Conservation (phyloP, 1,140 invertebrate species). For the Drosophila aff. region DNA sequence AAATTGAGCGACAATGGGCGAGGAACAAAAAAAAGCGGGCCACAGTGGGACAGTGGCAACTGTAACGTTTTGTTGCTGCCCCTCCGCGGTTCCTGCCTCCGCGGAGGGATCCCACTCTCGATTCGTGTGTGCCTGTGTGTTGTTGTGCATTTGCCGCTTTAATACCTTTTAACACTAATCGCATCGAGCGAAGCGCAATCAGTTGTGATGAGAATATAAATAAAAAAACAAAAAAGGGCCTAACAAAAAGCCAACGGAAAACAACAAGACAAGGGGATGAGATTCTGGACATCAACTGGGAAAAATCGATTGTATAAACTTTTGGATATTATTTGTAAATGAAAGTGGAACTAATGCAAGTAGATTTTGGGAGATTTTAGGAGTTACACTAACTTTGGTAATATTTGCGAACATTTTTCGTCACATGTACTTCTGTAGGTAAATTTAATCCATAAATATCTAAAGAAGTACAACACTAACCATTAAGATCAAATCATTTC, state of each 20-base stretch:
- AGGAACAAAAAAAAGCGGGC: conserved; percentile 62
- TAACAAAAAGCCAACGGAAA: conserved; percentile 53
- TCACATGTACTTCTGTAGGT: too few relatives aligned
- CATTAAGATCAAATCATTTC: too few relatives aligned
- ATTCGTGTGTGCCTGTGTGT: conserved; percentile 30
- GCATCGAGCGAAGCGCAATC: conserved; percentile 82
- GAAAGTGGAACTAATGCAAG: neutral
- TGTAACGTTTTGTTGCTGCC: conserved; percentile 77
- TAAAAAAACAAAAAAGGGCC: conserved; percentile 58
- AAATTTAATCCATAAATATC: too few relatives aligned
- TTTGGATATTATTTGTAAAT: neutral
- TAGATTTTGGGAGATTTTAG: neutral
- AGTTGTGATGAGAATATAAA: conserved; percentile 84
- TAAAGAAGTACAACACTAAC: too few relatives aligned
- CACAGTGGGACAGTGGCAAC: conserved; percentile 82
- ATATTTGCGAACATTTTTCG: neutral
- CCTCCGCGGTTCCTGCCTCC: conserved; percentile 14
- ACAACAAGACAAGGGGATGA: conserved; percentile 30
- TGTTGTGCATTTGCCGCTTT: conserved; percentile 83
- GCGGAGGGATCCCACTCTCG: conserved; percentile 25
- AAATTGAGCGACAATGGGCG: conserved; percentile 82
- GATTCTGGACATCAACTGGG: conserved; percentile 43
- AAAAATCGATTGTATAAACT: neutral
- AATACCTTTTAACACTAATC: conserved; percentile 84
- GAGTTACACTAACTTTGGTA: neutral